A percentile compares a stretch with the other conserved stretches of the same genome.
phyloP scores from a whole-genome alignment of 2,888 invertebrate species.

The Sphaeridia pumilis region DNA sequence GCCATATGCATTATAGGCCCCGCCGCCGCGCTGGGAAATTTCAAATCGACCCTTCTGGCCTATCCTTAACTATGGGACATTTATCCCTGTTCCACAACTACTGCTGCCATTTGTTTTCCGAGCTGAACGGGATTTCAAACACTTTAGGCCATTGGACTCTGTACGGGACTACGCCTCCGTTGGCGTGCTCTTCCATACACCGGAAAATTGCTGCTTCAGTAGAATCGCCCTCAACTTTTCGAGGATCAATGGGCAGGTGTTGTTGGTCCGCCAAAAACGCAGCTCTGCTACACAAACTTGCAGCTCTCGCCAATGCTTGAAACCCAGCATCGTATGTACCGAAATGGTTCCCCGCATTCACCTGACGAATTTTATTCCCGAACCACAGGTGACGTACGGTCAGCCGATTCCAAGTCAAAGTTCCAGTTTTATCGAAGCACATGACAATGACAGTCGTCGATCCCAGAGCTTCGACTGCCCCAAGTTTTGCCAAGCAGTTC shows the following conservation, averaged over 20 bases:
- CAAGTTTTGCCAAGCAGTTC: conserved; percentile 65
- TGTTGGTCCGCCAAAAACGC: conserved; percentile 43
- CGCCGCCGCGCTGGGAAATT: too few relatives aligned
- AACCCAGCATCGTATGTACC: conserved; percentile 40
- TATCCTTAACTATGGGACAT: too few relatives aligned
- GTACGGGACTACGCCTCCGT: conserved; percentile 49
- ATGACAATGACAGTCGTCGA: conserved; percentile 69
- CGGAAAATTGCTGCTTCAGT: conserved; percentile 56
- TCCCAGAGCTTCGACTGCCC: conserved; percentile 66
- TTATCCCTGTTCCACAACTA: too few relatives aligned
- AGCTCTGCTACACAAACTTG: conserved; percentile 59
- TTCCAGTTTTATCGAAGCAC: conserved; percentile 73
- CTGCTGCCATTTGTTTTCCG: conserved; percentile 54
- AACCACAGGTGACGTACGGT: conserved; percentile 30
- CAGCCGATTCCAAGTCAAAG: conserved; percentile 57
- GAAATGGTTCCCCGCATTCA: conserved; percentile 2
- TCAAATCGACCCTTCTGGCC: too few relatives aligned
- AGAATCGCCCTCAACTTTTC: conserved; percentile 57
- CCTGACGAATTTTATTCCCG: conserved; percentile 14
- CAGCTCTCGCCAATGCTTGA: conserved; percentile 48
- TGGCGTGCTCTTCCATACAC: conserved; percentile 51
- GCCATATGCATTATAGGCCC: too few relatives aligned
- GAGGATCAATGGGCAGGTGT: conserved; percentile 18
- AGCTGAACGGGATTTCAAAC: conserved; percentile 55
- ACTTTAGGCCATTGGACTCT: conserved; percentile 54